These are phyloP conservation scores for Capreolus pygargus DNA, from an alignment of 2,113 vertebrate species.

Conservation along the genomic window DNA sequence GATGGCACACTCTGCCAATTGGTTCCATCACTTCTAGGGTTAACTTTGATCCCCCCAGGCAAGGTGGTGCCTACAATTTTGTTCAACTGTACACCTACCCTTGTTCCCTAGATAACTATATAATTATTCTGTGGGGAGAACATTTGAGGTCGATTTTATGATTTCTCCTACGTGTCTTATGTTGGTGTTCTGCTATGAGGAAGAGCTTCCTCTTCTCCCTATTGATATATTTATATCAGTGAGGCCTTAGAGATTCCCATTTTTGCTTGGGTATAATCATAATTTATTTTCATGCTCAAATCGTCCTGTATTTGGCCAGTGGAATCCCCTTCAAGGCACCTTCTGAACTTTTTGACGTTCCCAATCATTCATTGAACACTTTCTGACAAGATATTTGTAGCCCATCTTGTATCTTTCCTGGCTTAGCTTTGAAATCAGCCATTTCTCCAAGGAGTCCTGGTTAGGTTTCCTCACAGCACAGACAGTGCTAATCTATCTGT, in stretches of 20 bases:
- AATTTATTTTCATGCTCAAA: background rate
- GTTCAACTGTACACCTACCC: background rate
- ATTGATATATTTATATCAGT: background rate
- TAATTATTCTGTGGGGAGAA: background rate
- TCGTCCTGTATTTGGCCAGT: background rate
- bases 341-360: background rate
- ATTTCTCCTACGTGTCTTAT: background rate
- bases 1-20: background rate
- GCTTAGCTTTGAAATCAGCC: background rate
- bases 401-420: background rate
- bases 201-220: background rate
- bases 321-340: background rate
- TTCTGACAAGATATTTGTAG: background rate
- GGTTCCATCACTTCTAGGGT: background rate
- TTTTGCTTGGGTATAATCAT: background rate
- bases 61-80: background rate
- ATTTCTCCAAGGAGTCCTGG: background rate
- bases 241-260: background rate
- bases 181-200: background rate
- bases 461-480: background rate
- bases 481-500: background rate
- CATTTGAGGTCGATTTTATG: background rate
- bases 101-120: background rate
- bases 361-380: background rate
- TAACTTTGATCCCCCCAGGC: background rate